Evolutionary conservation across 2,797 vertebrate genomes (phyloP).

Genomic region (Siniperca obscura): DNA sequence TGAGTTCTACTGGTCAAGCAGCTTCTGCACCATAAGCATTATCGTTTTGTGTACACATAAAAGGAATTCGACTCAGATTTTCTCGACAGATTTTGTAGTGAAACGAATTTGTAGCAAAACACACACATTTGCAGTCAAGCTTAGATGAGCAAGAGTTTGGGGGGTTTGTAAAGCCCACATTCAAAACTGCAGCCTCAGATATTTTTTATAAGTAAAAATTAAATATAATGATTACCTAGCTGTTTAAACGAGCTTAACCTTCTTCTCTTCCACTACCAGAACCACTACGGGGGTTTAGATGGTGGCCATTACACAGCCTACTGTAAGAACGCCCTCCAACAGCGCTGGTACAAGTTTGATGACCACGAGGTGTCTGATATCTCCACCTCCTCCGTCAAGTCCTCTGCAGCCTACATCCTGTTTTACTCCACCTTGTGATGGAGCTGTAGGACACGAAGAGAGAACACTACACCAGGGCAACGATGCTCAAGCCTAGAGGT

Average conservation of each 20-base stretch:
- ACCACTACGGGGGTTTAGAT: constrained; percentile 96
- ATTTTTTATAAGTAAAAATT: neutral
- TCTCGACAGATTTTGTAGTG: too few relatives aligned
- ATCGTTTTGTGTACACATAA: too few relatives aligned
- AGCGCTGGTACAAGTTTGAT: constrained; percentile 97
- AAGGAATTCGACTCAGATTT: too few relatives aligned
- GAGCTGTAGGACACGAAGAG: constrained; percentile 60
- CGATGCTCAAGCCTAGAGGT: constrained; percentile 36
- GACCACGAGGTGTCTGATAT: constrained; percentile 97
- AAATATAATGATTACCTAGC: neutral
- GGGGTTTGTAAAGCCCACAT: neutral
- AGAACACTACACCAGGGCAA: constrained; percentile 52
- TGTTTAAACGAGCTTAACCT: neutral
- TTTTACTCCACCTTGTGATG: constrained; percentile 94
- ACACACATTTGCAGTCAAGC: too few relatives aligned
- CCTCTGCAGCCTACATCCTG: constrained; percentile 97
- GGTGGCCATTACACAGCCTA: constrained; percentile 98
- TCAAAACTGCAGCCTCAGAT: neutral
- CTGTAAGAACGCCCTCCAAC: constrained; percentile 91
- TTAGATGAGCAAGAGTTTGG: neutral
- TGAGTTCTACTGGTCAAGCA: neutral
- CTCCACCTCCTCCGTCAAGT: constrained; percentile 92
- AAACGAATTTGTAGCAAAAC: neutral
- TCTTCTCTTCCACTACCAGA: constrained; percentile 80
- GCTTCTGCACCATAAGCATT: neutral